Conservation (phyloP, 1,140 invertebrate genomes). For the Drosophila fuyamai region DNA sequence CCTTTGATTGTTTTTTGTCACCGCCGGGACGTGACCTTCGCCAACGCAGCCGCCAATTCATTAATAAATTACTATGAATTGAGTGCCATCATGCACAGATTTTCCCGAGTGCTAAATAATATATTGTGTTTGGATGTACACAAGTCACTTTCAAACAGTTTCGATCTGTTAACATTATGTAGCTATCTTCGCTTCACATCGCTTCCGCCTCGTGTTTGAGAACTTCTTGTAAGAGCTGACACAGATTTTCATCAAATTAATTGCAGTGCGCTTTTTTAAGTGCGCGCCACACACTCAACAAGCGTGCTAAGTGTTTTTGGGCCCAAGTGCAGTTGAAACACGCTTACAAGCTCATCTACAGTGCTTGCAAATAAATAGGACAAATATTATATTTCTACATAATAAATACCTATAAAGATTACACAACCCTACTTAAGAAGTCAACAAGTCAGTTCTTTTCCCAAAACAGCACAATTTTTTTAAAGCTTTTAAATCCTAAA, state of each 20-base stretch:
- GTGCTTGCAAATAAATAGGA: conserved; percentile 8
- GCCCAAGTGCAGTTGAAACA: conserved; percentile 60
- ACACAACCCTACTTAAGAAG: no score
- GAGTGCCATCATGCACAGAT: conserved; percentile 28
- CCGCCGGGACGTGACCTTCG: conserved; percentile 49
- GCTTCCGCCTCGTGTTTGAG: conserved; percentile 32
- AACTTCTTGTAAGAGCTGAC: conserved; percentile 62
- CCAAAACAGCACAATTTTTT: no score
- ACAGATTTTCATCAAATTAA: conserved; percentile 80
- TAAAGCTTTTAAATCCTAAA: no score
- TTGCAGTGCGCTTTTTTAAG: conserved; percentile 70
- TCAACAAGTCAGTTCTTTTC: no score
- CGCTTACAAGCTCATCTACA: conserved; percentile 18
- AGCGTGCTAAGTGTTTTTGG: conserved; percentile 70
- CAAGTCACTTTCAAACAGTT: conserved; percentile 16
- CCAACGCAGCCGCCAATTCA: conserved; percentile 48
- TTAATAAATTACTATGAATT: conserved; percentile 64
- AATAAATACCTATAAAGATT: no score
- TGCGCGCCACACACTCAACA: conserved; percentile 63
- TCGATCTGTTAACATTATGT: conserved; percentile 39
- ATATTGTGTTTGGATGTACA: neutral
- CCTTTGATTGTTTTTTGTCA: conserved; percentile 20
- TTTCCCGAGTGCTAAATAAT: conserved; percentile 8
- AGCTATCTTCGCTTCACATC: conserved; percentile 15
- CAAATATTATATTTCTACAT: neutral